A percentile compares a stretch with the other conserved stretches of the same genome.
These are phyloP conservation scores for Orientallactaga sibirica DNA, from an alignment of 2,797 vertebrate species.

Conservation along the genomic window DNA sequence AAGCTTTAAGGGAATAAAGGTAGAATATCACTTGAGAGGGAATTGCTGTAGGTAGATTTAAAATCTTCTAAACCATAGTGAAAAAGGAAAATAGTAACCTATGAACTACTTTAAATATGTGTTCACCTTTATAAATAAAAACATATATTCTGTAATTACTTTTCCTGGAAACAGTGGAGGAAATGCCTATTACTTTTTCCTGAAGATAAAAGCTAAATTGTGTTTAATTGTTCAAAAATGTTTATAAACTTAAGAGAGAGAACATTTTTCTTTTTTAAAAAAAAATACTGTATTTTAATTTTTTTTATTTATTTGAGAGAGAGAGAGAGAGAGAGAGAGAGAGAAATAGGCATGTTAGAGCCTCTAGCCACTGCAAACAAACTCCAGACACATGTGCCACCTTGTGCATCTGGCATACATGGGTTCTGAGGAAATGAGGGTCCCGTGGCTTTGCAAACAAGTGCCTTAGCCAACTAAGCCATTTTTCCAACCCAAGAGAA, in stretches of 20 bases:
- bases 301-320: neutral
- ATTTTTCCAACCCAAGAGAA: neutral
- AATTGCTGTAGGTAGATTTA: neutral
- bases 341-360: too few species aligned
- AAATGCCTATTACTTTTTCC: slow-evolving; percentile 6
- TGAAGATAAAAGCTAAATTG: neutral
- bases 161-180: neutral
- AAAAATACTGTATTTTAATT: too few species aligned
- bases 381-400: too few species aligned
- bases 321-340: too few species aligned
- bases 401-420: too few species aligned
- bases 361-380: too few species aligned
- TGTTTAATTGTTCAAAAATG: neutral
- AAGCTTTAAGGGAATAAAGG: neutral
- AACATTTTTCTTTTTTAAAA: neutral
- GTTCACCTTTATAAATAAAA: neutral
- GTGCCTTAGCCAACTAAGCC: neutral
- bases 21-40: neutral
- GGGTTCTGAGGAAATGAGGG: neutral
- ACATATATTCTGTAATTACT: neutral
- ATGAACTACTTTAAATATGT: neutral
- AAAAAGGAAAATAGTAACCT: neutral
- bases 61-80: neutral
- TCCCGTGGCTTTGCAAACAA: neutral
- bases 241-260: neutral